Evolutionary conservation across 2,113 vertebrate genomes (phyloP).

Genomic region (Sisor rabdophorus): DNA sequence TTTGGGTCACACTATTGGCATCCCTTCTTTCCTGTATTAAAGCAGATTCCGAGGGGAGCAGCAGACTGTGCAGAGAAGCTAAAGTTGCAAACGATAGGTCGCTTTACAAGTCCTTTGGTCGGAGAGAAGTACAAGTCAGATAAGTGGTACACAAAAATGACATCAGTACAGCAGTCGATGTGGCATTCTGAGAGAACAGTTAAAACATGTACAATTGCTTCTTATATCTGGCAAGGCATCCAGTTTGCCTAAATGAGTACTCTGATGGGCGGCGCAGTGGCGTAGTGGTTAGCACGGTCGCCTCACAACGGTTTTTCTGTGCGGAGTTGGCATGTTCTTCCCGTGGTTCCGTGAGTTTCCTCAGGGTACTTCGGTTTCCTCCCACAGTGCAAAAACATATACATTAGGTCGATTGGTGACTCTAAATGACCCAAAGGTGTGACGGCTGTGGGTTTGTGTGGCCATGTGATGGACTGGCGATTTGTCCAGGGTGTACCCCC

Average conservation of each 20-base stretch:
- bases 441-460: no score
- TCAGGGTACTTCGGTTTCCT: no score
- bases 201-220: background rate
- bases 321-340: no score
- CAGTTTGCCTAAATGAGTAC: background rate
- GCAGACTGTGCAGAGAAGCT: background rate
- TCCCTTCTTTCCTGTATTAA: background rate
- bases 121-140: background rate
- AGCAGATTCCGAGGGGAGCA: background rate
- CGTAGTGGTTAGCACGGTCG: no score
- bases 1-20: constrained; percentile 41
- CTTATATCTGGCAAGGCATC: background rate
- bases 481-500: no score
- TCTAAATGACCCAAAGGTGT: no score
- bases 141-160: background rate
- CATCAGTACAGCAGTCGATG: background rate
- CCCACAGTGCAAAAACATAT: no score
- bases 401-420: no score
- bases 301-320: no score
- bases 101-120: background rate
- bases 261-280: no score
- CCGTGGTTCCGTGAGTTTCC: no score
- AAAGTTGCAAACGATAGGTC: background rate
- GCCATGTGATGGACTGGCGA: no score
- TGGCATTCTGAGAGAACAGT: background rate